These are phyloP conservation scores for Caerostris extrusa DNA, from an alignment of 1,140 invertebrate species.

Conservation along the genomic window DNA sequence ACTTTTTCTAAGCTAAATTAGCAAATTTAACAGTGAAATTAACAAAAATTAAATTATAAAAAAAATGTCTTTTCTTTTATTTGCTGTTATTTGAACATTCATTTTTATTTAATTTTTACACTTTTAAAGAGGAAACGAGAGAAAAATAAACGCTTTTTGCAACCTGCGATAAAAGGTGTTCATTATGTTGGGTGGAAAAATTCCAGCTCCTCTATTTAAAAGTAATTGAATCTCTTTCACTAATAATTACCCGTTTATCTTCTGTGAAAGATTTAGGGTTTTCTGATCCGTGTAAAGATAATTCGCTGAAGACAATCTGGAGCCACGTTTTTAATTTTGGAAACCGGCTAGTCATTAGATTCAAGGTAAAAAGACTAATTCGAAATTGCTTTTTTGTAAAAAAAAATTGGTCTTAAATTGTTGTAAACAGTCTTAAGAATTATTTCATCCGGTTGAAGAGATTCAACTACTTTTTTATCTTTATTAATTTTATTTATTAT, in stretches of 20 bases:
- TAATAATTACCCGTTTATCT: background rate
- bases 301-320: background rate
- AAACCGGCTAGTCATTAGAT: background rate
- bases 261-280: background rate
- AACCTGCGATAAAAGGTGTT: too few species aligned
- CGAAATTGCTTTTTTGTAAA: background rate
- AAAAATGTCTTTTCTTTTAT: too few species aligned
- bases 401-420: background rate
- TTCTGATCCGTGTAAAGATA: background rate
- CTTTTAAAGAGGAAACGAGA: too few species aligned
- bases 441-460: background rate
- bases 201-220: too few species aligned
- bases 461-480: background rate
- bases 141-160: too few species aligned
- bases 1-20: too few species aligned
- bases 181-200: too few species aligned
- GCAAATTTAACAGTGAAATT: too few species aligned
- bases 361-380: background rate
- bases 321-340: background rate
- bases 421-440: background rate
- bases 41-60: too few species aligned
- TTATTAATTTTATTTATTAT: background rate
- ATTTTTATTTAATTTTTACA: too few species aligned
- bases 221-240: background rate
- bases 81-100: too few species aligned